Evolutionary conservation across 1,140 invertebrate genomes (phyloP).

Genomic region (Leptopilina boulardi): DNA sequence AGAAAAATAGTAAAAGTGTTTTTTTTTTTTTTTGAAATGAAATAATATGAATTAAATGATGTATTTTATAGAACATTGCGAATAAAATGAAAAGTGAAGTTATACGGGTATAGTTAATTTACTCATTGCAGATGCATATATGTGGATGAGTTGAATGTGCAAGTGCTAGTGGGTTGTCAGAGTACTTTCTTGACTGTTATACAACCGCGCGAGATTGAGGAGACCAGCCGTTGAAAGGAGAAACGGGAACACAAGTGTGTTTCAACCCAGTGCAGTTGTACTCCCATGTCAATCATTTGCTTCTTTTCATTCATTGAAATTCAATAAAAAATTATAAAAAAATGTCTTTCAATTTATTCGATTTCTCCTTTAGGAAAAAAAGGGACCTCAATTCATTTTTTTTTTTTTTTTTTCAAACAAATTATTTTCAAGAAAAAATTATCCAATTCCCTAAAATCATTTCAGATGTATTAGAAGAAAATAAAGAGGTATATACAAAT

Average conservation of each 20-base stretch:
- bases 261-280: neutral
- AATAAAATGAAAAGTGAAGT: slow-evolving; percentile 23
- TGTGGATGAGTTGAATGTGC: slow-evolving; percentile 13
- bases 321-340: slow-evolving; percentile 8
- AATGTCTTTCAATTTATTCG: neutral
- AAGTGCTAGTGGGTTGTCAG: slow-evolving; percentile 43
- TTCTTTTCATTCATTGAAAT: slow-evolving; percentile 30
- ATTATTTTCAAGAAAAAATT: too few species aligned
- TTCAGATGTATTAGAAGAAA: too few species aligned
- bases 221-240: slow-evolving; percentile 62
- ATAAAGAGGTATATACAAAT: too few species aligned
- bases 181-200: slow-evolving; percentile 71
- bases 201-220: slow-evolving; percentile 64
- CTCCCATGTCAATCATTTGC: slow-evolving; percentile 16
- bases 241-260: slow-evolving; percentile 63
- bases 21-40: neutral
- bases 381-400: neutral
- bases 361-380: neutral
- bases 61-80: neutral
- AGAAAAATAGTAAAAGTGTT: neutral
- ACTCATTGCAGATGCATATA: slow-evolving; percentile 18
- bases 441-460: too few species aligned
- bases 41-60: neutral
- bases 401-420: neutral
- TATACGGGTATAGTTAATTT: slow-evolving; percentile 29